Percentiles rank a stretch among this genome's conserved stretches.
Evolutionary conservation across 1,140 invertebrate species (phyloP).

Genomic region (Trypoxylus dichotomus): DNA sequence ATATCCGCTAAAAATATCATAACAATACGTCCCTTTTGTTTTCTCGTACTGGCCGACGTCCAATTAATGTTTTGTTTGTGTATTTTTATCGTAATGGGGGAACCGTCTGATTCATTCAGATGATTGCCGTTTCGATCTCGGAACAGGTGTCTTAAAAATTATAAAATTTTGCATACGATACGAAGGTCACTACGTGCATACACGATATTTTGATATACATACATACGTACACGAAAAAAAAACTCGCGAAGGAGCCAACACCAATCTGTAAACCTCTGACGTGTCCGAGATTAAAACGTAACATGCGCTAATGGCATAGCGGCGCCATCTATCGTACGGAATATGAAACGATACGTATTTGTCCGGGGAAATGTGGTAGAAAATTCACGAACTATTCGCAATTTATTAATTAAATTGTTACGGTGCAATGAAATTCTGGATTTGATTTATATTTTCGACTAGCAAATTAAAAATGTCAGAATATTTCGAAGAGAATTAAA

Average conservation of each 20-base stretch:
- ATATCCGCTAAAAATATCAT: not conserved
- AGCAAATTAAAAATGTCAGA: no score
- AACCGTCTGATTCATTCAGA: not conserved
- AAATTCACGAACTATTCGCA: no score
- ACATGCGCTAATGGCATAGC: no score
- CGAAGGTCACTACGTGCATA: not conserved
- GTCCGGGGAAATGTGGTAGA: not conserved
- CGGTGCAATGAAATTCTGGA: not conserved
- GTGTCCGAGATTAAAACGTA: no score
- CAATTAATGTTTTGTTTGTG: not conserved
- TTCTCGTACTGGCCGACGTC: not conserved
- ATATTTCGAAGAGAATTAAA: no score
- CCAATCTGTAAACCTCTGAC: no score
- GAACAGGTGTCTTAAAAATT: not conserved
- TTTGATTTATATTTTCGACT: no score
- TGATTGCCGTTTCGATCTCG: not conserved
- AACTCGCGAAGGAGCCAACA: no score
- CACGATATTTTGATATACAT: not conserved
- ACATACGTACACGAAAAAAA: not conserved
- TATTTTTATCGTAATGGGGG: not conserved
- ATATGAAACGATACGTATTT: not conserved
- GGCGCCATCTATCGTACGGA: not conserved
- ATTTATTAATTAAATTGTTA: no score
- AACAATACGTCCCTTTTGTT: slow-evolving; percentile 1
- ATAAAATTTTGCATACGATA: not conserved